Conservation (phyloP, 2,797 vertebrate species). For the Gallinago nigripennis region DNA sequence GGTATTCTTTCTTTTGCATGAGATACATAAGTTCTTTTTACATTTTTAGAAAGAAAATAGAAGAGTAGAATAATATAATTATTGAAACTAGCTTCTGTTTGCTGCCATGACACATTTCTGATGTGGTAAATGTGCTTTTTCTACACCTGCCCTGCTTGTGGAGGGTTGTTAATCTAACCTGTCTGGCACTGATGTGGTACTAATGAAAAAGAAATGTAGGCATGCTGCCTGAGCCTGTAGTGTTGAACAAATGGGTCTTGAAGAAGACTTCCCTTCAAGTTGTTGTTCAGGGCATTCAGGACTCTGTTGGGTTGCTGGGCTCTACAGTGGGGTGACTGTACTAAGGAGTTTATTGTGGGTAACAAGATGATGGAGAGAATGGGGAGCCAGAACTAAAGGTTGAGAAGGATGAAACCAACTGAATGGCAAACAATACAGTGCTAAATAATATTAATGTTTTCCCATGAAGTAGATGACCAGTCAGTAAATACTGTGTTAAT, state of each 20-base stretch:
- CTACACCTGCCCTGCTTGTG: neutral
- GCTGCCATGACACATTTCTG: neutral
- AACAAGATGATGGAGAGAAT: neutral
- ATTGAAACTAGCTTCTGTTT: neutral
- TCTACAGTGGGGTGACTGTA: neutral
- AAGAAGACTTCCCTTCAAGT: neutral
- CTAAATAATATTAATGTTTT: neutral
- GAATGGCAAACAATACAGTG: neutral
- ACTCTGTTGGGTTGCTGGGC: neutral
- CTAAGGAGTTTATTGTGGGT: neutral
- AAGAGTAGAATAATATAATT: neutral
- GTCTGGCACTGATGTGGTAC: neutral
- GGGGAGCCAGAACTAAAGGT: neutral
- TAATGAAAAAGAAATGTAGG: neutral
- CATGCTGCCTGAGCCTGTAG: neutral
- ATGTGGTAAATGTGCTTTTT: neutral
- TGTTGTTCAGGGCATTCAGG: neutral
- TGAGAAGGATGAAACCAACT: neutral
- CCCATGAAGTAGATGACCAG: neutral
- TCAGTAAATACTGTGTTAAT: neutral
- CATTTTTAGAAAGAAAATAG: neutral
- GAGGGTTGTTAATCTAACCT: rapidly evolving
- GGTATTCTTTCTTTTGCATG: neutral
- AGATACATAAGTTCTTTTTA: neutral
- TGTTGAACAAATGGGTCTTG: neutral